These are phyloP conservation scores for Criorhina ranunculi DNA, from an alignment of 2,888 invertebrate genomes.

Conservation along the genomic window DNA sequence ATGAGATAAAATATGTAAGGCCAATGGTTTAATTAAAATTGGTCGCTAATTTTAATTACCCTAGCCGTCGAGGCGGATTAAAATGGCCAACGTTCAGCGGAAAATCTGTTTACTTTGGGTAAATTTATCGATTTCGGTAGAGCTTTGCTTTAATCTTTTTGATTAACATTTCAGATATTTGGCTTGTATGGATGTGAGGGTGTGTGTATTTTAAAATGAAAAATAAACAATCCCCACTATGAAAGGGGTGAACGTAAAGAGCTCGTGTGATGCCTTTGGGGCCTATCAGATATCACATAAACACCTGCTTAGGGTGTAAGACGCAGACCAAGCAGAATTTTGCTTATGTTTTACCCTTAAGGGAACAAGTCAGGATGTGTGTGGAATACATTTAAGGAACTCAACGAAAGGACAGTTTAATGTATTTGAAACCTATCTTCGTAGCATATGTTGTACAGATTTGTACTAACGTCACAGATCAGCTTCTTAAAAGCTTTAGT, in stretches of 20 bases:
- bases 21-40: conserved; percentile 55
- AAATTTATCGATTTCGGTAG: conserved; percentile 68
- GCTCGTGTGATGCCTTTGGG: conserved; percentile 55
- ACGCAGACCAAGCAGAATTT: background rate
- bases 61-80: conserved; percentile 23
- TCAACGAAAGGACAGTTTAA: too few relatives aligned
- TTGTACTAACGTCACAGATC: too few relatives aligned
- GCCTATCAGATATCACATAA: conserved; percentile 77
- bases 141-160: conserved; percentile 65
- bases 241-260: conserved; percentile 41
- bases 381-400: too few relatives aligned
- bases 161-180: conserved; percentile 43
- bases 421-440: too few relatives aligned
- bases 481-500: too few relatives aligned
- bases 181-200: background rate
- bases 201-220: conserved; percentile 13
- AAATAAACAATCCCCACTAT: conserved; percentile 3
- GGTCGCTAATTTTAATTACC: conserved; percentile 62
- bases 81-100: conserved; percentile 37
- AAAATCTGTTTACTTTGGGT: conserved; percentile 72
- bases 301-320: conserved; percentile 72
- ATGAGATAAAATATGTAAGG: conserved; percentile 29
- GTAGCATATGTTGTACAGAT: too few relatives aligned
- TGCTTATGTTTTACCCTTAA: too few relatives aligned
- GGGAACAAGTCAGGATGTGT: too few relatives aligned